Percentiles rank a stretch among this genome's conserved stretches.
Evolutionary conservation across 1,140 invertebrate genomes (phyloP).

Genomic region (Drosophila mojavensis): DNA sequence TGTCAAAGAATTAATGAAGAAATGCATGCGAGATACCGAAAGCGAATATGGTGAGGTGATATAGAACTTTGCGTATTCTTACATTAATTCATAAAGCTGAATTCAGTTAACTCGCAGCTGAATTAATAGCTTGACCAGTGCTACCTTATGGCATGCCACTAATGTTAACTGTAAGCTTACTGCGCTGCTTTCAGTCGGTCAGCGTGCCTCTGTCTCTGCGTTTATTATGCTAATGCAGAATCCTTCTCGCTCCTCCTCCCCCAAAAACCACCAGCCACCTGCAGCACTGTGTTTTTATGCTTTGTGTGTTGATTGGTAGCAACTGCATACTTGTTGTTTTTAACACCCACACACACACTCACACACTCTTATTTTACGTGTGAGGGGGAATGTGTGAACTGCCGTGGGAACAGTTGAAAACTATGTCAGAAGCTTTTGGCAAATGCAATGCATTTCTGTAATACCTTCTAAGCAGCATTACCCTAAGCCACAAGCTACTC

Average conservation of each 20-base stretch:
- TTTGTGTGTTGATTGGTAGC: conserved; percentile 53
- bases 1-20: too few relatives aligned
- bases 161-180: neutral
- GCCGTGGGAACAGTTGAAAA: conserved; percentile 48
- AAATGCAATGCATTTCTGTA: conserved; percentile 68
- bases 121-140: neutral
- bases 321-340: conserved; percentile 17
- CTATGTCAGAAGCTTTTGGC: conserved; percentile 58
- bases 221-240: conserved; percentile 73
- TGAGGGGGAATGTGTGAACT: neutral
- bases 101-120: neutral
- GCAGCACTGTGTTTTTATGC: conserved; percentile 37
- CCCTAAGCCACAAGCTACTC: conserved; percentile 32
- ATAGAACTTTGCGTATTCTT: too few relatives aligned
- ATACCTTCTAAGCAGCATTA: conserved; percentile 74
- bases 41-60: too few relatives aligned
- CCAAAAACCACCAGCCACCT: conserved; percentile 11
- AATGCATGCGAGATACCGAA: too few relatives aligned
- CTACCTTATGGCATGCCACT: too few relatives aligned
- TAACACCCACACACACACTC: neutral
- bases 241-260: conserved; percentile 8
- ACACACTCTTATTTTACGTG: conserved; percentile 6
- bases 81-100: too few relatives aligned
- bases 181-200: conserved; percentile 6
- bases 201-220: conserved; percentile 21